Conservation (phyloP, 2,113 vertebrate species). For the Ceuthmochares aereus region DNA sequence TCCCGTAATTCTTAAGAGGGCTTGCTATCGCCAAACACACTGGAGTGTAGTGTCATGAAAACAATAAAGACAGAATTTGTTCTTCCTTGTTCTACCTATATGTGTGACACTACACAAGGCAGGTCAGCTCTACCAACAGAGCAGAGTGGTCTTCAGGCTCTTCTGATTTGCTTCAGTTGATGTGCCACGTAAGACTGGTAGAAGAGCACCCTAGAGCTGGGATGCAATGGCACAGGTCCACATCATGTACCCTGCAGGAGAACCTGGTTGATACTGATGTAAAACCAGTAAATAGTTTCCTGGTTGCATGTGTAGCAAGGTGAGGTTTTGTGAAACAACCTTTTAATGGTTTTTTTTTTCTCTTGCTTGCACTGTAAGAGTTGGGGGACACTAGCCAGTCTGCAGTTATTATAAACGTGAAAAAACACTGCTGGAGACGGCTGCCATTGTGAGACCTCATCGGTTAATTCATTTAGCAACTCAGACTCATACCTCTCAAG, state of each 20-base stretch:
- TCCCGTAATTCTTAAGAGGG: not conserved
- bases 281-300: not conserved
- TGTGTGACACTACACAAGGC: not conserved
- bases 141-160: not conserved
- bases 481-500: not conserved
- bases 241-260: accelerated
- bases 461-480: not conserved
- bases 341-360: not conserved
- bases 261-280: not conserved
- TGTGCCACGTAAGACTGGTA: no score
- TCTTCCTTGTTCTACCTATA: not conserved
- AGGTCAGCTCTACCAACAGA: not conserved
- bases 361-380: not conserved
- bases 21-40: not conserved
- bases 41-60: not conserved
- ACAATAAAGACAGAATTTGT: not conserved
- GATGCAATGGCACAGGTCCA: not conserved
- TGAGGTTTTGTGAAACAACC: not conserved
- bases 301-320: accelerated
- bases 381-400: not conserved
- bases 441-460: not conserved
- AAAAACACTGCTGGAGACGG: not conserved
- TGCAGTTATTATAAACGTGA: not conserved
- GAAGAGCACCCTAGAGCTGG: not conserved
- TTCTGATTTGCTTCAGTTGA: not conserved